phyloP scores from a whole-genome alignment of 2,888 invertebrate genomes.

The Monochamus alternatus region DNA sequence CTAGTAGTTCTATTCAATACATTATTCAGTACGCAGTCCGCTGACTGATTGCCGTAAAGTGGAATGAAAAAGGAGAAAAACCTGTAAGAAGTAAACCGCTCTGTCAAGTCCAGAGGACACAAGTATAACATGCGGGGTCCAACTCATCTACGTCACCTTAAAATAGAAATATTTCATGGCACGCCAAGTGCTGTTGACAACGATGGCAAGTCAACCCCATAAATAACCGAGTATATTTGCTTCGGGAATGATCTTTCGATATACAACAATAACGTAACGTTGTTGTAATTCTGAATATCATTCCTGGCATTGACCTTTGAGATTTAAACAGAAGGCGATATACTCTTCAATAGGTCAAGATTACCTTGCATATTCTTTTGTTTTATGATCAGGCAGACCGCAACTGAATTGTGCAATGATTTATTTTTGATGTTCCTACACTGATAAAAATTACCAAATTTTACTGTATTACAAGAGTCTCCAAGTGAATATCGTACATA shows the following conservation, averaged over 20 bases:
- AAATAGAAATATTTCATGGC: constrained; percentile 43
- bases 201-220: constrained; percentile 40
- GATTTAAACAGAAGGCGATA: constrained; percentile 26
- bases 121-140: constrained; percentile 28
- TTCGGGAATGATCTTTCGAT: background rate
- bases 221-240: constrained; percentile 38
- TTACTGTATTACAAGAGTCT: no score
- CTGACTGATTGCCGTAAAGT: constrained; percentile 15
- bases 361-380: constrained; percentile 46
- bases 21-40: constrained; percentile 7
- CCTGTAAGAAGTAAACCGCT: constrained; percentile 26
- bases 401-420: constrained; percentile 15
- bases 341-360: constrained; percentile 43
- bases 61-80: constrained; percentile 40
- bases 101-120: constrained; percentile 22
- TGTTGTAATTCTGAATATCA: constrained; percentile 26
- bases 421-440: background rate
- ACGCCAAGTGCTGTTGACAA: constrained; percentile 34
- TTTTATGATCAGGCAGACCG: constrained; percentile 14
- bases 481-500: no score
- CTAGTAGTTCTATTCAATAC: background rate
- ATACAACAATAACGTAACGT: background rate
- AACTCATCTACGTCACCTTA: constrained; percentile 40
- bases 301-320: constrained; percentile 41
- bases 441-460: no score